Conservation (phyloP, 2,888 invertebrate species). For the Labia minor region DNA sequence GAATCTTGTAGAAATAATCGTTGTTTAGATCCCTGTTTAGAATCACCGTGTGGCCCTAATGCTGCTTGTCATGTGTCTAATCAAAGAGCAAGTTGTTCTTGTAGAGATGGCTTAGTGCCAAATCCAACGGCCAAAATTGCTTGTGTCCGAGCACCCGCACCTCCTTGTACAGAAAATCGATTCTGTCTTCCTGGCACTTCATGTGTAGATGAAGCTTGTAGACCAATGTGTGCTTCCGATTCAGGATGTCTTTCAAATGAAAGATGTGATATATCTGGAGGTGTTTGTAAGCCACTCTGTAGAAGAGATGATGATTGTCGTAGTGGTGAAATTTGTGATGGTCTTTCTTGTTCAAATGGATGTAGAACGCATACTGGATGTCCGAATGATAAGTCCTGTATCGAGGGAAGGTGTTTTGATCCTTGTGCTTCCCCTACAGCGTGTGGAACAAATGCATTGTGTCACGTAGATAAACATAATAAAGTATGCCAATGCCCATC, state of each 20-base stretch:
- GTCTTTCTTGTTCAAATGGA: constrained; percentile 64
- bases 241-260: constrained; percentile 72
- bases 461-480: constrained; percentile 56
- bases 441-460: constrained; percentile 74
- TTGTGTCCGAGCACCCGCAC: constrained; percentile 68
- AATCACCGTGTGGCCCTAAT: constrained; percentile 75
- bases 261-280: constrained; percentile 53
- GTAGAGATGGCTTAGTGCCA: constrained; percentile 66
- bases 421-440: constrained; percentile 64
- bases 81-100: constrained; percentile 71
- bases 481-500: constrained; percentile 64
- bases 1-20: constrained; percentile 72
- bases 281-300: constrained; percentile 74
- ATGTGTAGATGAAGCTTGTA: constrained; percentile 63
- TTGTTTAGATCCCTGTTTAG: constrained; percentile 66
- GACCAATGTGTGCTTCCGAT: constrained; percentile 65
- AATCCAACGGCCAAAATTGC: constrained; percentile 82
- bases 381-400: constrained; percentile 57
- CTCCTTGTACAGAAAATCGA: constrained; percentile 62
- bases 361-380: constrained; percentile 74
- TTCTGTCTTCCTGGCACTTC: constrained; percentile 61
- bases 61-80: constrained; percentile 68
- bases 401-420: constrained; percentile 66
- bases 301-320: constrained; percentile 76
- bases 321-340: constrained; percentile 76